Base-by-base conservation (phyloP, 30 jellyfish, hydroid and myxozoan genomes). In the Pseudorhiza aurosa region DNA sequence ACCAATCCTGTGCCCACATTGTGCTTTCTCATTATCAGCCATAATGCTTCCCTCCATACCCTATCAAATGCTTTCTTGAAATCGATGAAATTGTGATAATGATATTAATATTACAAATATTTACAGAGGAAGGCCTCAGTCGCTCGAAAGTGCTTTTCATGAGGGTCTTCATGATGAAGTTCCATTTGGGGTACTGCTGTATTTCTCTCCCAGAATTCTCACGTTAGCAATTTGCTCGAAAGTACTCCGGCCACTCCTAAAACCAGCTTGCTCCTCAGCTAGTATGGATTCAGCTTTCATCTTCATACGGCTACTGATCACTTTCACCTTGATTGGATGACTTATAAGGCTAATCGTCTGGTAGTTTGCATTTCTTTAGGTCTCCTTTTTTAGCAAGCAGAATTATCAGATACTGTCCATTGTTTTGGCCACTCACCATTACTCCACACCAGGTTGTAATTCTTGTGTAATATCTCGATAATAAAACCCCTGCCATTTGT, bases 231-330 rank as follows among this genome's bases (percentile, higher is more conserved):
- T 73, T 37, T 46, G 81, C 18, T 73, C 87, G 32, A 35, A 58
- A 73, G 87, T 73, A 81, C 81, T 73, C 81, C 87, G 77, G 37
- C 87, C 87, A 47, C 59, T 47, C 31, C 87, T 73, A 88, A 57
- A 63, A 21, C 89, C 89, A 21, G 89, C 89, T 77, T 77, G 88
- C 88, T 77, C 89, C 51, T 58, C 85, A 19, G 73, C 83, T 21
- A 77, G 86, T 19, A 42, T 77, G 21, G 19, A 78, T 37, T 77
- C 88, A 24, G 55, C 85, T 37, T 39, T 46, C 27, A 78, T 46
- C 88, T 77, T 77, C 85, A 77, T 18, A 19, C 89, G 47, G 89
- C 63, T 65, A 46, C 21, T 39, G 87, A 77, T 58, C 31, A 63
- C 43, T 31, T 63, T 77, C 56, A 77, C 85, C 81, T 77, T 77